Percentiles rank a stretch among this genome's conserved stretches.
Evolutionary conservation across 2,888 invertebrate genomes (phyloP).

Genomic region (Dryomyza anilis): DNA sequence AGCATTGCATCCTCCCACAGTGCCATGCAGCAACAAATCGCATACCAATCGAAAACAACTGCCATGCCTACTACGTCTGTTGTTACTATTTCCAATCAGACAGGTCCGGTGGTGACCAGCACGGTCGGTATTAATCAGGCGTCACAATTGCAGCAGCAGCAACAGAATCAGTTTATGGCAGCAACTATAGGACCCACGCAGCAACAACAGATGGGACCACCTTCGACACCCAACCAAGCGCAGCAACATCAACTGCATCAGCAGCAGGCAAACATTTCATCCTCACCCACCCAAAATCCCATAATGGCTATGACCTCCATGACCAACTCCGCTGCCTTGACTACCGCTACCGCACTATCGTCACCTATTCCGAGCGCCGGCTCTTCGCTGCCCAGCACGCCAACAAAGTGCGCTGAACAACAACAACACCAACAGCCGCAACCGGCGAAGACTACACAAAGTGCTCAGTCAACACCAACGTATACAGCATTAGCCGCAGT

Average conservation of each 20-base stretch:
- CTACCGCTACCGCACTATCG: slow-evolving; percentile 31
- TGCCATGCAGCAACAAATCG: slow-evolving; percentile 50
- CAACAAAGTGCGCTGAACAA: slow-evolving; percentile 33
- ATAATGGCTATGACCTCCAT: slow-evolving; percentile 60
- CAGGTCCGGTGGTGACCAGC: slow-evolving; percentile 54
- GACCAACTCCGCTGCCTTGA: slow-evolving; percentile 46
- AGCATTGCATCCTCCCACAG: slow-evolving; percentile 53
- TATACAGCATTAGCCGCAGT: slow-evolving; percentile 16
- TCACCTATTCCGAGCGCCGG: slow-evolving; percentile 37
- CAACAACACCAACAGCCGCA: slow-evolving; percentile 30
- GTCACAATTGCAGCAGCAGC: slow-evolving; percentile 40
- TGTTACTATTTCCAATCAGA: slow-evolving; percentile 56
- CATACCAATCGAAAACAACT: slow-evolving; percentile 49
- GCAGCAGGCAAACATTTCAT: slow-evolving; percentile 43
- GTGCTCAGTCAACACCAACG: slow-evolving; percentile 31
- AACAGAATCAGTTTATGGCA: slow-evolving; percentile 32
- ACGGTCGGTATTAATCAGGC: slow-evolving; percentile 48
- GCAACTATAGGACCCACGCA: slow-evolving; percentile 36
- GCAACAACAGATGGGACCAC: slow-evolving; percentile 29
- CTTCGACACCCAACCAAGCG: slow-evolving; percentile 40
- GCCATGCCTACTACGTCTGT: slow-evolving; percentile 53
- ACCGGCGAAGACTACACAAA: slow-evolving; percentile 31
- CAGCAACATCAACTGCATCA: slow-evolving; percentile 45
- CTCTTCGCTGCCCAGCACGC: slow-evolving; percentile 45
- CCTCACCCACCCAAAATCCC: slow-evolving; percentile 60